These are phyloP conservation scores for Hephaestus fuliginosus DNA, from an alignment of 2,797 vertebrate genomes.

Conservation along the genomic window DNA sequence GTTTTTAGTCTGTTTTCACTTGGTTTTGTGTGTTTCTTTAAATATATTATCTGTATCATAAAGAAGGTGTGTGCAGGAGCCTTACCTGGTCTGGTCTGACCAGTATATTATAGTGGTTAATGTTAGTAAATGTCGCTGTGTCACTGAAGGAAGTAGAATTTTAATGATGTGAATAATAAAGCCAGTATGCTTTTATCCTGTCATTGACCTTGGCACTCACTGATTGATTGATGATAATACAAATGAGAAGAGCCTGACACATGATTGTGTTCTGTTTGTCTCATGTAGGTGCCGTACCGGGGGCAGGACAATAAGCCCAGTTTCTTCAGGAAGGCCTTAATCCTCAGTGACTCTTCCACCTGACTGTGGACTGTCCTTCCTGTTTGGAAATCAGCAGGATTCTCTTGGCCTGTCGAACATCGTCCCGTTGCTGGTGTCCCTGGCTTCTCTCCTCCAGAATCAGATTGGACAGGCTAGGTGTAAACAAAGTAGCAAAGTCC, in stretches of 20 bases:
- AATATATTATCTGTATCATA: not conserved
- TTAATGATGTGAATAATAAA: not conserved
- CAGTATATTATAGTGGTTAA: not conserved
- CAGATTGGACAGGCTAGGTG: not conserved
- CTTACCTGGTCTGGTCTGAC: not conserved
- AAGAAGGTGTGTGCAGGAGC: not conserved
- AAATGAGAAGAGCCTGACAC: not conserved
- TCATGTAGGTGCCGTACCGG: conserved; percentile 34
- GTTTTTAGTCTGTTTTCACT: not conserved
- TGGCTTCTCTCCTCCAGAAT: conserved; percentile 27
- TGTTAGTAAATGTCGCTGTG: not conserved
- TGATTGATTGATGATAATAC: not conserved
- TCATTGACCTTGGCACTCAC: not conserved
- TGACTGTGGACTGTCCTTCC: conserved; percentile 35
- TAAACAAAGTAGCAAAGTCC: conserved; percentile 13
- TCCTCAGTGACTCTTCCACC: conserved; percentile 52
- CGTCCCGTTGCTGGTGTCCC: conserved; percentile 23
- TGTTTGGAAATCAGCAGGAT: conserved; percentile 44
- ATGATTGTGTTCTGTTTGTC: conserved; percentile 32
- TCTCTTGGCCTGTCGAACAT: conserved; percentile 14
- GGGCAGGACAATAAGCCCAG: conserved; percentile 33
- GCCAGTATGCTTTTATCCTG: not conserved
- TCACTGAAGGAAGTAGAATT: not conserved
- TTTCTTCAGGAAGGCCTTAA: conserved; percentile 59
- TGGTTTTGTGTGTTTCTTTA: not conserved